Conservation (phyloP, 2,888 invertebrate genomes). For the Leuctra nigra region DNA sequence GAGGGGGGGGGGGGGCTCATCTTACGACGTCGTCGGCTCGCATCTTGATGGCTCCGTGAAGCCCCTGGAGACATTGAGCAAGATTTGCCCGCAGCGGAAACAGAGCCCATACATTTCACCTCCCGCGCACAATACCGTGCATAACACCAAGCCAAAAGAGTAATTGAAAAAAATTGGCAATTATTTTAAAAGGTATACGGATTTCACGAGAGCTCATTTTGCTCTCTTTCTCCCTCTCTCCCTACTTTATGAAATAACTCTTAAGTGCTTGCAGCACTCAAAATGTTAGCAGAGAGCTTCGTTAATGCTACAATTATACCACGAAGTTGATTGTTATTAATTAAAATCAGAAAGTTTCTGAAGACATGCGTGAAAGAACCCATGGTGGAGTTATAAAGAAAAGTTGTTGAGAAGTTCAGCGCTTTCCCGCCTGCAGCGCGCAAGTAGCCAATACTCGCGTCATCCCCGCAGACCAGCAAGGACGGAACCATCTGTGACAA, state of each 20-base stretch:
- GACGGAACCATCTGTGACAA: not conserved
- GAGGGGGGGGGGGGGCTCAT: constrained; percentile 17
- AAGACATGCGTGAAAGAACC: no score
- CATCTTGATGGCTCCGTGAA: constrained; percentile 19
- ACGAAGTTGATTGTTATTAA: constrained; percentile 8
- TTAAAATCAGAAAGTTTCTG: constrained; percentile 13
- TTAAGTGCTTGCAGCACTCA: constrained; percentile 14
- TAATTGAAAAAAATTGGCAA: constrained; percentile 14
- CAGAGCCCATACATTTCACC: not conserved
- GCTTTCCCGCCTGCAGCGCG: no score
- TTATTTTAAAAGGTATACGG: constrained; percentile 16
- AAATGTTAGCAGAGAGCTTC: not conserved
- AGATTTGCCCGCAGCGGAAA: not conserved
- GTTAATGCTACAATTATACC: constrained; percentile 2
- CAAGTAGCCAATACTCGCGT: no score
- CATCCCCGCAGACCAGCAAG: not conserved
- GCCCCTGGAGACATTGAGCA: not conserved
- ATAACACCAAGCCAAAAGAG: not conserved
- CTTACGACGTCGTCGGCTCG: constrained; percentile 2
- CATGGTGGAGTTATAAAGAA: no score
- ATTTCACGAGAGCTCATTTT: not conserved
- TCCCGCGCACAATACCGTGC: not conserved
- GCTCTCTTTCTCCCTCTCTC: not conserved
- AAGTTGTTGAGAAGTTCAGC: no score
- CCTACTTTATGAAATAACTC: constrained; percentile 1